A percentile compares a stretch with the other conserved stretches of the same genome.
phyloP scores from a whole-genome alignment of 2,888 invertebrate genomes.

The Himalopsyche tibetana region DNA sequence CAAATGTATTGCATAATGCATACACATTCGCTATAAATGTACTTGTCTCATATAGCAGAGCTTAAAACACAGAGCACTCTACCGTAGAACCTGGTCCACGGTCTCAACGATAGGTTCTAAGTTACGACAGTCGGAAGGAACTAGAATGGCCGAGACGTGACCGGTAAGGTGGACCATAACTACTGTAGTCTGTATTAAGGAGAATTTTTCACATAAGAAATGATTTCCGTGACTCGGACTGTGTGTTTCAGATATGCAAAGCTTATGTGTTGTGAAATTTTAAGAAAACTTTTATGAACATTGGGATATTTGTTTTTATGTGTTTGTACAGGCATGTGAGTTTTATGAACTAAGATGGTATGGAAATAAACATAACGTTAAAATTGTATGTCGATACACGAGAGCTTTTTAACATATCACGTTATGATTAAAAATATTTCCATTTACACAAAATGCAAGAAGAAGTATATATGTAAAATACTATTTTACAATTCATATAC shows the following conservation, averaged over 20 bases:
- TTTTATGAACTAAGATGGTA: too few relatives aligned
- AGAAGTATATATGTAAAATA: too few relatives aligned
- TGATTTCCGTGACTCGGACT: slow-evolving; percentile 21
- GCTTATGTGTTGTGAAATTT: slow-evolving; percentile 23
- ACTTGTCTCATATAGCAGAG: slow-evolving; percentile 19
- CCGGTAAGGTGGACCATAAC: slow-evolving; percentile 59
- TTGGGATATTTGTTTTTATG: neutral
- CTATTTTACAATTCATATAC: too few relatives aligned
- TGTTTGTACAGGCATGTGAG: neutral
- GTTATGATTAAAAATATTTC: too few relatives aligned
- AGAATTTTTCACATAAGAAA: slow-evolving; percentile 26
- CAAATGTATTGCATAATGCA: slow-evolving; percentile 34
- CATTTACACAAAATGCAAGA: too few relatives aligned
- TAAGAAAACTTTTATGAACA: neutral
- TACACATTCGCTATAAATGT: slow-evolving; percentile 27
- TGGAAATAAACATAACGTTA: too few relatives aligned
- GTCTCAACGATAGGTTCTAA: slow-evolving; percentile 58
- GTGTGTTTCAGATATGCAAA: slow-evolving; percentile 30
- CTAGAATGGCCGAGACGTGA: slow-evolving; percentile 61
- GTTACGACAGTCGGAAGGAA: slow-evolving; percentile 50
- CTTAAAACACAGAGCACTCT: slow-evolving; percentile 28
- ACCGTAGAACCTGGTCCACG: slow-evolving; percentile 39
- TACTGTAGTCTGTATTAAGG: slow-evolving; percentile 48
- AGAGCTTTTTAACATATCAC: too few relatives aligned
- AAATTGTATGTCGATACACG: too few relatives aligned